These are phyloP conservation scores for Pherbina coryleti DNA, from an alignment of 2,888 invertebrate species.

Conservation along the genomic window DNA sequence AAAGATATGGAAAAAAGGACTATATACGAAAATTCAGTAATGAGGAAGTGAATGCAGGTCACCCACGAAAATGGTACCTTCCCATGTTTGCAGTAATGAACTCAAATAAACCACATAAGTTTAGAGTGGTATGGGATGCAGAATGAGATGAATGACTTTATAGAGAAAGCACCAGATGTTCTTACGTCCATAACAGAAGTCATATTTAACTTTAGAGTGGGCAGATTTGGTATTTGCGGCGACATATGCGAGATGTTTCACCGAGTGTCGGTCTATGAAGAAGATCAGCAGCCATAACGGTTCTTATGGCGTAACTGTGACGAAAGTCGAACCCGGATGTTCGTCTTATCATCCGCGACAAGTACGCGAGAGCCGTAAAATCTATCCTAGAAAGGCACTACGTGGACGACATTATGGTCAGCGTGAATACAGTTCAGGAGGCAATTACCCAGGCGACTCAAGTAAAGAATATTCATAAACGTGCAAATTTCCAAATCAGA, in stretches of 20 bases:
- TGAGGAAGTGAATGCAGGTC: constrained; percentile 2
- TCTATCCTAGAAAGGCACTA: constrained; percentile 46
- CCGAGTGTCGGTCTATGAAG: constrained; percentile 49
- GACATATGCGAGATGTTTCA: too few relatives aligned
- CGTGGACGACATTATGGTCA: constrained; percentile 56
- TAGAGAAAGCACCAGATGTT: constrained; percentile 59
- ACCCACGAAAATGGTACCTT: constrained; percentile 52
- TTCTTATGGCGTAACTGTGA: constrained; percentile 56
- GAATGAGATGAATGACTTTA: constrained; percentile 56
- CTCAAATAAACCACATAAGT: constrained; percentile 53
- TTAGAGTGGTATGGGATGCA: constrained; percentile 58
- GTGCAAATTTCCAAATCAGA: constrained; percentile 44
- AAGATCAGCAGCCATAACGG: constrained; percentile 56
- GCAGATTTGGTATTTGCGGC: too few relatives aligned
- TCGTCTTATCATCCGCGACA: not conserved
- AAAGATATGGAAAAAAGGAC: constrained; percentile 36
- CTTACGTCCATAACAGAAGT: constrained; percentile 58
- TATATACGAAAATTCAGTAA: constrained; percentile 39
- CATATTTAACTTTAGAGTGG: constrained; percentile 61
- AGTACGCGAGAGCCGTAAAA: constrained; percentile 44
- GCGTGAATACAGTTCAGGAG: constrained; percentile 48
- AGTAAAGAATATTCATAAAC: constrained; percentile 36
- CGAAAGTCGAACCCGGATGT: constrained; percentile 37
- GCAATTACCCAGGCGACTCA: constrained; percentile 41
- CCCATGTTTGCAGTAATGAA: constrained; percentile 50